phyloP scores from a whole-genome alignment of 2,113 vertebrate genomes.

The Phalacrocorax brasilianus region DNA sequence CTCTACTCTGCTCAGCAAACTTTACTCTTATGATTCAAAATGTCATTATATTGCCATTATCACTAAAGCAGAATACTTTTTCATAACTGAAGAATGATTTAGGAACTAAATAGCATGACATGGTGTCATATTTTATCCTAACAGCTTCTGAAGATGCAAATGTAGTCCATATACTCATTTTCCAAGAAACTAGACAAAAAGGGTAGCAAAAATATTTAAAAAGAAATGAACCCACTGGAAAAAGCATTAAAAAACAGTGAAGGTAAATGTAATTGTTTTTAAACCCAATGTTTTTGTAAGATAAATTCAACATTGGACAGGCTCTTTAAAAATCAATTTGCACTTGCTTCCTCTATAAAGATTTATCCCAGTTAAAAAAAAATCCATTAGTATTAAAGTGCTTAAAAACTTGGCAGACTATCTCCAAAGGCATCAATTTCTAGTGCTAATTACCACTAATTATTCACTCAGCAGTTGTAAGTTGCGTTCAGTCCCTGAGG shows the following conservation, averaged over 20 bases:
- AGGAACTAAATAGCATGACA: slow-evolving; percentile 42
- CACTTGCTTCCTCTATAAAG: slow-evolving; percentile 69
- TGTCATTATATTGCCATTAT: slow-evolving; percentile 31
- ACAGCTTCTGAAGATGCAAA: neutral
- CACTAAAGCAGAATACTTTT: slow-evolving; percentile 16
- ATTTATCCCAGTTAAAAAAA: slow-evolving; percentile 72
- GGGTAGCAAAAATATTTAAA: slow-evolving; percentile 41
- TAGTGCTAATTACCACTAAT: slow-evolving; percentile 78
- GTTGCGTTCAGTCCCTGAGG: slow-evolving; percentile 68
- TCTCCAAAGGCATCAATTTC: slow-evolving; percentile 80
- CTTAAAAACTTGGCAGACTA: slow-evolving; percentile 80
- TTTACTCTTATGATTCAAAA: neutral
- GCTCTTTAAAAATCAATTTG: slow-evolving; percentile 80
- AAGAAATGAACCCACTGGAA: slow-evolving; percentile 32
- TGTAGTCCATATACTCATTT: neutral
- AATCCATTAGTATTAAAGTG: slow-evolving; percentile 79
- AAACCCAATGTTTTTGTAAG: slow-evolving; percentile 68
- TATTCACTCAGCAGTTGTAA: slow-evolving; percentile 79
- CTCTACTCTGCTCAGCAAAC: neutral
- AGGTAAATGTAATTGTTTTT: slow-evolving; percentile 71
- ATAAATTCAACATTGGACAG: slow-evolving; percentile 71
- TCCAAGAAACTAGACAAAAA: slow-evolving; percentile 8
- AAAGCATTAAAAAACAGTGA: slow-evolving; percentile 48
- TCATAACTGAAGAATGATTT: slow-evolving; percentile 50
- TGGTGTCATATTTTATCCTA: slow-evolving; percentile 31